These are phyloP conservation scores for Aleiodes sp. DNA, from an alignment of 1,140 invertebrate genomes.

Conservation along the genomic window DNA sequence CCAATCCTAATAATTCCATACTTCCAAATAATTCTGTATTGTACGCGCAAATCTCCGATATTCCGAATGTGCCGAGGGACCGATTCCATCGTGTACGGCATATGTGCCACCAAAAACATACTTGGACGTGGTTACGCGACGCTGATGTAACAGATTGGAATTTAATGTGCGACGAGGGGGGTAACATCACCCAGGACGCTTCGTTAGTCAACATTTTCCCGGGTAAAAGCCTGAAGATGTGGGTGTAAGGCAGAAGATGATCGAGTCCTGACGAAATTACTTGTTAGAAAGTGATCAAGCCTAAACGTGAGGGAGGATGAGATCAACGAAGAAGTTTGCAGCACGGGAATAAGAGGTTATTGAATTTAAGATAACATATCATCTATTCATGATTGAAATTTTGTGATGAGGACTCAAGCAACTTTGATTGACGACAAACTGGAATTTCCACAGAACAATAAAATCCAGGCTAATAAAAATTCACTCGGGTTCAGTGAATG, in stretches of 20 bases:
- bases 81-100: background rate
- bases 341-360: constrained; percentile 1
- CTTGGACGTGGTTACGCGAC: constrained; percentile 40
- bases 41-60: background rate
- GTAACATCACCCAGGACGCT: constrained; percentile 37
- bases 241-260: constrained; percentile 25
- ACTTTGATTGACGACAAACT: too few relatives aligned
- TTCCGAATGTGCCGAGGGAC: background rate
- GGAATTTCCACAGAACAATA: too few relatives aligned
- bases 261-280: constrained; percentile 36
- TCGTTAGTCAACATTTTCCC: constrained; percentile 16
- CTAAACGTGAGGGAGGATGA: background rate
- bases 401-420: too few relatives aligned
- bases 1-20: background rate
- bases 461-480: too few relatives aligned
- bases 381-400: constrained; percentile 3
- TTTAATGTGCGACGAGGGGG: constrained; percentile 54
- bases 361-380: constrained; percentile 5
- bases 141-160: constrained; percentile 61
- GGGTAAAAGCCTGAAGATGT: constrained; percentile 19
- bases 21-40: too few relatives aligned
- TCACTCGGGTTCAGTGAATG: background rate
- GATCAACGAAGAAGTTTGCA: background rate
- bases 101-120: constrained; percentile 22
- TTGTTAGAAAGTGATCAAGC: constrained; percentile 43